A percentile compares a stretch with the other conserved stretches of the same genome.
These are phyloP conservation scores for chimpanzee (Pan troglodytes) DNA, from an alignment of 2,113 vertebrate species.

Conservation along the genomic window NHGRI_mPanTro3-v2.1_pri NC_072398.2:174569501-174570000, in stretches of 20 bases:
- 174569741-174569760: constrained; percentile 76
- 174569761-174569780: constrained; percentile 80
- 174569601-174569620: constrained; percentile 36
- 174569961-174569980: not conserved
- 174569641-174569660: constrained; percentile 42
- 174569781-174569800: constrained; percentile 65
- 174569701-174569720: constrained; percentile 66
- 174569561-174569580: constrained; percentile 74
- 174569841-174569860: constrained; percentile 64
- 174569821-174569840: constrained; percentile 75
- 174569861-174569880: constrained; percentile 71
- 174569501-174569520: constrained; percentile 65
- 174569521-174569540: constrained; percentile 72
- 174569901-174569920: constrained; percentile 65
- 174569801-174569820: constrained; percentile 40
- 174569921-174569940: constrained; percentile 44
- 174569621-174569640: constrained; percentile 35
- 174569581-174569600: constrained; percentile 66
- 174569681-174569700: constrained; percentile 70
- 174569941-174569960: constrained; percentile 41
- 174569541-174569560: constrained; percentile 81
- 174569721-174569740: constrained; percentile 74
- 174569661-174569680: constrained; percentile 63
- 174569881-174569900: constrained; percentile 76
- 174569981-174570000: not conserved